phyloP scores from a whole-genome alignment of 1,140 invertebrate genomes.

The Subanguina moxae region DNA sequence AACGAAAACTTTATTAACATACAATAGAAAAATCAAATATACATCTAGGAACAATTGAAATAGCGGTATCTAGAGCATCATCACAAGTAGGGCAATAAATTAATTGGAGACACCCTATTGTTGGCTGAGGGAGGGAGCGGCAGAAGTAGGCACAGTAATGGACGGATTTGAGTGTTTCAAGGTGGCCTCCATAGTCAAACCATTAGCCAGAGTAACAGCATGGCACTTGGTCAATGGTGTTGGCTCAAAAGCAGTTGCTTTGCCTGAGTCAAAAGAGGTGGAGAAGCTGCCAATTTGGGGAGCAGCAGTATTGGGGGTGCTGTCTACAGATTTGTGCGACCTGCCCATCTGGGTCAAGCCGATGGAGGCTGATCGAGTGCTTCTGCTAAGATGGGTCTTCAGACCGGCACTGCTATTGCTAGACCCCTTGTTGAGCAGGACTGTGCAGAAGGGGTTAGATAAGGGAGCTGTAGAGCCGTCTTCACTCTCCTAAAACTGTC shows the following conservation, averaged over 20 bases:
- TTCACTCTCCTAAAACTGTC: constrained; percentile 19
- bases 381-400: neutral
- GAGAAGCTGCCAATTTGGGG: neutral
- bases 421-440: neutral
- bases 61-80: too few species aligned
- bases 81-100: too few species aligned
- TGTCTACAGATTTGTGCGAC: constrained; percentile 1
- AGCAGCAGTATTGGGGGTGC: neutral
- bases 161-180: too few species aligned
- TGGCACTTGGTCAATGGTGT: too few species aligned
- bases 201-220: too few species aligned
- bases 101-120: too few species aligned
- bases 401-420: neutral
- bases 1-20: neutral
- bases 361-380: neutral
- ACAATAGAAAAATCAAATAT: neutral
- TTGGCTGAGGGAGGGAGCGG: too few species aligned
- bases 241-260: neutral
- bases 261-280: neutral
- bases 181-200: too few species aligned
- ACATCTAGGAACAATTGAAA: too few species aligned
- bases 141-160: too few species aligned
- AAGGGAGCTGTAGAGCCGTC: constrained; percentile 6
- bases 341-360: neutral
- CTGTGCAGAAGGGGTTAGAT: neutral